Conservation (phyloP, 2,888 invertebrate species). For the Drosophila ustulata region DNA sequence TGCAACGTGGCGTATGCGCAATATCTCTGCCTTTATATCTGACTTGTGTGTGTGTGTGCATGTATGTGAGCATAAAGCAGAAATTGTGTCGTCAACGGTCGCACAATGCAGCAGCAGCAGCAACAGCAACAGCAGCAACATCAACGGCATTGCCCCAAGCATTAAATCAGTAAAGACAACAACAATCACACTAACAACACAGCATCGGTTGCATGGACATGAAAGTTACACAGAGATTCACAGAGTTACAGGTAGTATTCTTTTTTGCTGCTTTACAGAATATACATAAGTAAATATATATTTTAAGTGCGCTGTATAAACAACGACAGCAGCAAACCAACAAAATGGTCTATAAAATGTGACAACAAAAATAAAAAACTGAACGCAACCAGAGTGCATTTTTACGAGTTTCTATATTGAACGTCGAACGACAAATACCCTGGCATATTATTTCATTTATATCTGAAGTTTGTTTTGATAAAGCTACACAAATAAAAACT, state of each 20-base stretch:
- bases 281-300: slow-evolving; percentile 62
- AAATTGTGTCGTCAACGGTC: slow-evolving; percentile 71
- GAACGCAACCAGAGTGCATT: slow-evolving; percentile 11
- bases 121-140: slow-evolving; percentile 21
- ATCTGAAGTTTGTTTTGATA: not conserved
- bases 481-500: too few species aligned
- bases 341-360: slow-evolving; percentile 44
- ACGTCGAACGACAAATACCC: slow-evolving; percentile 12
- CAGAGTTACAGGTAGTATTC: slow-evolving; percentile 50
- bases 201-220: slow-evolving; percentile 22
- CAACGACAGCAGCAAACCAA: slow-evolving; percentile 20
- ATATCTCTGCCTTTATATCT: slow-evolving; percentile 59
- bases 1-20: slow-evolving; percentile 76
- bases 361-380: slow-evolving; percentile 19
- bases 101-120: slow-evolving; percentile 51
- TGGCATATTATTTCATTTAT: not conserved
- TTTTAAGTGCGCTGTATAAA: slow-evolving; percentile 61
- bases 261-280: slow-evolving; percentile 45
- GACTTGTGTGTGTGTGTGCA: slow-evolving; percentile 7
- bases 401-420: not conserved
- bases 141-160: slow-evolving; percentile 34
- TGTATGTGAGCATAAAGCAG: slow-evolving; percentile 54
- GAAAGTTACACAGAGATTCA: slow-evolving; percentile 11
- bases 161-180: slow-evolving; percentile 58
- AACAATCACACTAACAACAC: slow-evolving; percentile 30